Conservation (phyloP, 37 sponge, comb jelly and placozoan genomes). For the Aphrocallistes beatrix region DNA sequence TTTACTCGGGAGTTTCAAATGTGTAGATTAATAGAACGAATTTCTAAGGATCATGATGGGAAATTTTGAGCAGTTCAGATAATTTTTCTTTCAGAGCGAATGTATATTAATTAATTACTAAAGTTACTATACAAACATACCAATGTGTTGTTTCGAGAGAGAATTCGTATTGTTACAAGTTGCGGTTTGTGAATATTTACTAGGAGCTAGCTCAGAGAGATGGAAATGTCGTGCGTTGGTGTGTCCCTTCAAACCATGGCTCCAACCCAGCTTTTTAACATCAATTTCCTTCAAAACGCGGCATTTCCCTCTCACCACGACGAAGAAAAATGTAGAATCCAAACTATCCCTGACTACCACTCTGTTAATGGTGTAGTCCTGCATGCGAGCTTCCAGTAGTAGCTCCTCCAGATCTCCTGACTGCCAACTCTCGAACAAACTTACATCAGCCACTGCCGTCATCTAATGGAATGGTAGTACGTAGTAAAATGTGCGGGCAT, state of each 20-base stretch:
- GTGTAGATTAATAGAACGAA: no score
- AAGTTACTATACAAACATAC: no score
- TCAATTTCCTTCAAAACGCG: constrained; percentile 4
- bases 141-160: no score
- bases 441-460: not conserved
- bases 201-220: not conserved
- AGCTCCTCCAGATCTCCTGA: not conserved
- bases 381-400: not conserved
- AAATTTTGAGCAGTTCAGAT: no score
- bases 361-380: not conserved
- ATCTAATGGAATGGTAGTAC: no score
- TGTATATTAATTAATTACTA: no score
- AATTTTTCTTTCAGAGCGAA: no score
- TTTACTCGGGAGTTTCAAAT: no score
- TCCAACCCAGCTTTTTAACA: not conserved
- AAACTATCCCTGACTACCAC: constrained; percentile 1
- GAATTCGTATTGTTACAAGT: no score
- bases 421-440: not conserved
- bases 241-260: not conserved
- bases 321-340: not conserved
- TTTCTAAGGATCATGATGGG: no score
- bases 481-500: no score
- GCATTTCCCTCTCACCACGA: not conserved
- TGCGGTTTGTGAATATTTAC: not conserved
- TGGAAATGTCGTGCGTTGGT: not conserved